Conservation (phyloP, 1,140 invertebrate genomes). For the Acromyrmex heyeri region DNA sequence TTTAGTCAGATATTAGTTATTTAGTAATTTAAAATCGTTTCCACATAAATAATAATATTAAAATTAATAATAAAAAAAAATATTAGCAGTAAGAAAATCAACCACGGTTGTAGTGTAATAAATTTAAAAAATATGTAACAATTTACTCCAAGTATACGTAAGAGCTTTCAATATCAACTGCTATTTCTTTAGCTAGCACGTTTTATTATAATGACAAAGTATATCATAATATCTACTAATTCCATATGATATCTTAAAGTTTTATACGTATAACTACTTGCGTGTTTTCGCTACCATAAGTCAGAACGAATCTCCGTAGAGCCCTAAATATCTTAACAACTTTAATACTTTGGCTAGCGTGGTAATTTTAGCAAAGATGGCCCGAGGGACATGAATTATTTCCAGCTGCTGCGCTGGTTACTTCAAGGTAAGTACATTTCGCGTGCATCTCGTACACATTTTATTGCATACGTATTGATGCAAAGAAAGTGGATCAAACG, state of each 20-base stretch:
- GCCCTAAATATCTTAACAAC: slow-evolving; percentile 76
- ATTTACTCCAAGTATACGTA: not conserved
- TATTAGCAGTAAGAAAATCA: not conserved
- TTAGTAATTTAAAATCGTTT: not conserved
- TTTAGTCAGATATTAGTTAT: not conserved
- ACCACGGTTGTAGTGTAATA: not conserved
- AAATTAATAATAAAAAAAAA: no score
- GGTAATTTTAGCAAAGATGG: slow-evolving; percentile 67
- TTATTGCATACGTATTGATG: slow-evolving; percentile 19
- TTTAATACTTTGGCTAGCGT: slow-evolving; percentile 71
- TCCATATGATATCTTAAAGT: slow-evolving; percentile 59
- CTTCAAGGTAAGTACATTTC: not conserved
- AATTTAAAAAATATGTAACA: not conserved
- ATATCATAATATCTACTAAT: slow-evolving; percentile 52
- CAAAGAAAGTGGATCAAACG: not conserved
- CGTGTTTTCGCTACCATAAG: slow-evolving; percentile 54
- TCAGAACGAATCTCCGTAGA: slow-evolving; percentile 71
- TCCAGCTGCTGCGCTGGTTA: slow-evolving; percentile 45
- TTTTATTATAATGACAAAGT: not conserved
- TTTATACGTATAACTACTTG: slow-evolving; percentile 52
- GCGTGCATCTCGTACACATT: slow-evolving; percentile 25
- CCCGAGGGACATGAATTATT: slow-evolving; percentile 73
- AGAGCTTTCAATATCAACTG: not conserved
- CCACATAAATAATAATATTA: no score
- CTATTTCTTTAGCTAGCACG: not conserved